These are phyloP conservation scores for Deroptyus accipitrinus DNA, from an alignment of 2,113 vertebrate species.

Conservation along the genomic window DNA sequence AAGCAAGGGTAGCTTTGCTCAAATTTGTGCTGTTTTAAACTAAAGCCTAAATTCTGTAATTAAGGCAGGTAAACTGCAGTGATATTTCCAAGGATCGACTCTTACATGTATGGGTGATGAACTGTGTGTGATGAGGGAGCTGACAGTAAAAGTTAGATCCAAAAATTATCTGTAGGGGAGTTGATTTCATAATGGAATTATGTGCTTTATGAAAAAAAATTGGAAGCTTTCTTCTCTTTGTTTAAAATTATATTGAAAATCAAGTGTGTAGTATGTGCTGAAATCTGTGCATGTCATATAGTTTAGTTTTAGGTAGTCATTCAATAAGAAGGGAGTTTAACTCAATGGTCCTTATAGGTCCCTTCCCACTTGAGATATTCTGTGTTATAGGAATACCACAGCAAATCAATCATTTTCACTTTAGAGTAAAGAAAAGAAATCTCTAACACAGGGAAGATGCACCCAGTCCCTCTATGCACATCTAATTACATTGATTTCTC, in stretches of 20 bases:
- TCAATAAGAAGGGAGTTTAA: background rate
- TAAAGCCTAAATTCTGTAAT: background rate
- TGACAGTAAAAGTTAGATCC: background rate
- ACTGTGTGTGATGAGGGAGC: fast-evolving
- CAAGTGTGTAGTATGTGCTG: background rate
- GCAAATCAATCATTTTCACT: background rate
- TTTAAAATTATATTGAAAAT: background rate
- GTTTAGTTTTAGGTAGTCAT: background rate
- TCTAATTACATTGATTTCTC: background rate
- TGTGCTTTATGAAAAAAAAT: background rate
- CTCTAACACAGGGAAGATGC: background rate
- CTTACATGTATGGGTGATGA: fast-evolving
- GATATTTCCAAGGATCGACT: background rate
- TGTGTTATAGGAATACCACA: background rate
- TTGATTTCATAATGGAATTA: background rate
- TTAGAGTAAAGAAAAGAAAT: background rate
- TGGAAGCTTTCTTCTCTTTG: background rate
- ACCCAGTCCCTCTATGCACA: background rate
- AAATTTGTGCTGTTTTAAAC: background rate
- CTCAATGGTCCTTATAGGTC: background rate
- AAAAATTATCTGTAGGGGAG: background rate
- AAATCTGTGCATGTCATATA: background rate
- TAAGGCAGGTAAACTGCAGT: background rate
- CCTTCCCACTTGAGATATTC: background rate
- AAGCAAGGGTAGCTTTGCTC: background rate